Conservation (phyloP, 2,888 invertebrate genomes). For the Antheraea assamensis region DNA sequence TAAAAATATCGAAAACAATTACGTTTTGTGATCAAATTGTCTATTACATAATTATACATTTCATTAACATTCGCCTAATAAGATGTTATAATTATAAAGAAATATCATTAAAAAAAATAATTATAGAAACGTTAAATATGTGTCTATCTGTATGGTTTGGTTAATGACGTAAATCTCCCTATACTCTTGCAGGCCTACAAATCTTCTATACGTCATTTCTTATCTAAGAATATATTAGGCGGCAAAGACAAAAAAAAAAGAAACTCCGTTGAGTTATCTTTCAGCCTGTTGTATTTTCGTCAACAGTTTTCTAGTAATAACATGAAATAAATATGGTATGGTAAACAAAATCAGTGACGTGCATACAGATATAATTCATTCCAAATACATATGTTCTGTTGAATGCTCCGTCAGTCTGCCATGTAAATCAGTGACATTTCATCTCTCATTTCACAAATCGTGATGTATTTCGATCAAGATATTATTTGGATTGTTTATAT, state of each 20-base stretch:
- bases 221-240: background rate
- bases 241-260: background rate
- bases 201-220: slow-evolving; percentile 2
- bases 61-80: background rate
- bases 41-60: background rate
- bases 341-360: background rate
- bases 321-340: background rate
- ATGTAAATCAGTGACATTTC: background rate
- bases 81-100: background rate
- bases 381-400: background rate
- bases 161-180: slow-evolving; percentile 8
- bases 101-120: background rate
- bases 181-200: slow-evolving; percentile 7
- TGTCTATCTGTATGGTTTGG: background rate
- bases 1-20: background rate
- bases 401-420: background rate
- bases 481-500: background rate
- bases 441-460: background rate
- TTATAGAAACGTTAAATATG: background rate
- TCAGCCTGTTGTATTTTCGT: background rate
- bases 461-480: background rate
- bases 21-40: background rate
- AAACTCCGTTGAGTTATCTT: background rate
- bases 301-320: background rate
- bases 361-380: background rate